Evolutionary conservation across 1,140 invertebrate genomes (phyloP), one percentile per base, ranked within the genome.

Genomic region (Calliopsis andreniformis): DNA sequence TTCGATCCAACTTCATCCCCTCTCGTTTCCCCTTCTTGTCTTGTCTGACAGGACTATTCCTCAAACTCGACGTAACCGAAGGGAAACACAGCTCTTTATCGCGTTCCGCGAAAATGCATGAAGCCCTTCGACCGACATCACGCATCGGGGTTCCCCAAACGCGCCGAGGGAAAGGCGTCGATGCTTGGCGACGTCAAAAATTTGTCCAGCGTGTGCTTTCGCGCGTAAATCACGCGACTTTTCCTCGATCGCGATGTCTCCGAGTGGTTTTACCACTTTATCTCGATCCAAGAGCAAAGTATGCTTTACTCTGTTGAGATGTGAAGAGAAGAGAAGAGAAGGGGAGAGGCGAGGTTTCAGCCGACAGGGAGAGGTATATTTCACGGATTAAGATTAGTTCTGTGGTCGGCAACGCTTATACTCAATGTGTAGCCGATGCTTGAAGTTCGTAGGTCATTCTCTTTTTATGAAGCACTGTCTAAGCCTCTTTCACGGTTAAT

Each of bases 361-460:
- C 80, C 76, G 76, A 39, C 35, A 39, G 78, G 76, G 58, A 3
- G 55, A 78, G 72, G 76, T 78, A 82, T 87, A 85, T 85, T 87
- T 88, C 72, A 88, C 71, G 84, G 84, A 87, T 89, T 87, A 86
- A 87, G 82, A 87, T 87, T 86, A 87, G 73, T 69, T 32, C 73
- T 53, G 75, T 49, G 51, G 56, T 28, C 25, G 30, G 63, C 49
- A 16, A 39, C 20, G 55, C 35, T 0, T 18, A 58, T 47, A 14
- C 39, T 20, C 28, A 67, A 14, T 30, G 30, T 58, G 53, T 20
- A 47, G 28, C 55, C 35, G 23, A 20, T 0, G n/a, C 10, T 18
- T 6, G 12, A 4, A 61, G 68, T 49, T 70, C 42, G 55, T 32
- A 49, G 32, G 8, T 59, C 42, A 16, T 32, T 53, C 59, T 78